These are phyloP conservation scores for Rhynchonema sp. DNA, from an alignment of 2,888 invertebrate genomes.

Conservation along the genomic window DNA sequence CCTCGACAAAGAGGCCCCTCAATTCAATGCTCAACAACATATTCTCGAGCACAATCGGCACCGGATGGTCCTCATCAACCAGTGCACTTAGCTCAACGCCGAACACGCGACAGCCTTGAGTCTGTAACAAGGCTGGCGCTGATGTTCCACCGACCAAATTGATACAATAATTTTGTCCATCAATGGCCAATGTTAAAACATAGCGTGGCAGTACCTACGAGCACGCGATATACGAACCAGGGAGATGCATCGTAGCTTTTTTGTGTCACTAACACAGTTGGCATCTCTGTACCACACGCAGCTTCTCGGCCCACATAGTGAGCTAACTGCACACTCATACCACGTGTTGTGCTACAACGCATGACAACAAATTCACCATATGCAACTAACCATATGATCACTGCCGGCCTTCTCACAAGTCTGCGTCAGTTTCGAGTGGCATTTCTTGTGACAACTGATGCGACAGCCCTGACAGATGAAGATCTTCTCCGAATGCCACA, in stretches of 20 bases:
- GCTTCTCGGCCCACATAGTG: too few species aligned
- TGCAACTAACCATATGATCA: neutral
- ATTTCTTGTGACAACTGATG: conserved; percentile 80
- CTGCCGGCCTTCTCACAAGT: conserved; percentile 18
- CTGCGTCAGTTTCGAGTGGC: conserved; percentile 50
- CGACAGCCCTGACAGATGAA: conserved; percentile 59
- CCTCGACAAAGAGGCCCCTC: conserved; percentile 73
- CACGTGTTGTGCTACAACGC: neutral
- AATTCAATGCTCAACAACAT: conserved; percentile 73
- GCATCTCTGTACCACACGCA: too few species aligned
- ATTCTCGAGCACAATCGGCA: conserved; percentile 63
- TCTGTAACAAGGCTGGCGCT: neutral
- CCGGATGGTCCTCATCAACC: conserved; percentile 27
- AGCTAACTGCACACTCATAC: too few species aligned
- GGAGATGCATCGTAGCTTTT: too few species aligned
- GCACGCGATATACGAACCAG: too few species aligned
- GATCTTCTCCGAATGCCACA: conserved; percentile 84
- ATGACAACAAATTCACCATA: neutral
- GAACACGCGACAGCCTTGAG: conserved; percentile 45
- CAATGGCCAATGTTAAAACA: too few species aligned
- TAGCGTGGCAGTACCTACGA: neutral
- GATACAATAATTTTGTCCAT: too few species aligned
- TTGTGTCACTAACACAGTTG: too few species aligned
- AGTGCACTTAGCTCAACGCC: conserved; percentile 56
- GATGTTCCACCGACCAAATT: neutral